A percentile compares a stretch with the other conserved stretches of the same genome.
Conservation (phyloP, 2,888 invertebrate species). For the Pterostichus madidus region DNA sequence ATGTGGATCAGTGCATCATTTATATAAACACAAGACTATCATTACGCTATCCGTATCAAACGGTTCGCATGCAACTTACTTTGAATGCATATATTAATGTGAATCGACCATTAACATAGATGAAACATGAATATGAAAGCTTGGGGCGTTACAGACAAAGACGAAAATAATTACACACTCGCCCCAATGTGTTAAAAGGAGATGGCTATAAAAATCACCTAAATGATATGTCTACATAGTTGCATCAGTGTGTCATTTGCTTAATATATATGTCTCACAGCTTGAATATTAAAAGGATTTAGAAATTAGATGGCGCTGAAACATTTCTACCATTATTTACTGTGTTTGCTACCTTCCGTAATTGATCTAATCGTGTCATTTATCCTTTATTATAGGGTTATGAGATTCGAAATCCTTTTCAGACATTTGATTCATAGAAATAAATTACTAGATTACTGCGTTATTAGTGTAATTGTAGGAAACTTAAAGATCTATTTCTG, state of each 20-base stretch:
- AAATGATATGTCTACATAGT: slow-evolving; percentile 38
- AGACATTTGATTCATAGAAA: slow-evolving; percentile 33
- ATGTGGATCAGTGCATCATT: neutral
- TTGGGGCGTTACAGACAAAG: slow-evolving; percentile 31
- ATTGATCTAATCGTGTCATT: slow-evolving; percentile 42
- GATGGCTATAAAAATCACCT: slow-evolving; percentile 16
- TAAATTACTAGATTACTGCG: neutral
- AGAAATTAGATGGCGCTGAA: slow-evolving; percentile 15
- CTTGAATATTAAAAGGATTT: slow-evolving; percentile 43
- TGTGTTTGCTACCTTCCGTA: neutral
- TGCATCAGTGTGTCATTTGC: slow-evolving; percentile 25
- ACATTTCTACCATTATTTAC: slow-evolving; percentile 6
- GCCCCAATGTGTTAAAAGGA: slow-evolving; percentile 15
- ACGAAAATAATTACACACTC: slow-evolving; percentile 31
- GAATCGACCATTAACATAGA: slow-evolving; percentile 47
- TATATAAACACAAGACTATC: slow-evolving; percentile 3
- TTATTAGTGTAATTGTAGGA: slow-evolving; percentile 37
- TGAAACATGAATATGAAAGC: slow-evolving; percentile 45
- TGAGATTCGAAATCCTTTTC: neutral
- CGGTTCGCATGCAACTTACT: slow-evolving; percentile 26
- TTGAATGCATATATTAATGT: slow-evolving; percentile 48
- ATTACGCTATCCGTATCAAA: slow-evolving; percentile 32
- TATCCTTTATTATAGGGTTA: slow-evolving; percentile 33
- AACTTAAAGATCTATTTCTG: slow-evolving; percentile 30
- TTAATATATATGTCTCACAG: slow-evolving; percentile 31